Evolutionary conservation across 2,888 invertebrate genomes (phyloP).

Genomic region (Rhamphomyia laevipes): DNA sequence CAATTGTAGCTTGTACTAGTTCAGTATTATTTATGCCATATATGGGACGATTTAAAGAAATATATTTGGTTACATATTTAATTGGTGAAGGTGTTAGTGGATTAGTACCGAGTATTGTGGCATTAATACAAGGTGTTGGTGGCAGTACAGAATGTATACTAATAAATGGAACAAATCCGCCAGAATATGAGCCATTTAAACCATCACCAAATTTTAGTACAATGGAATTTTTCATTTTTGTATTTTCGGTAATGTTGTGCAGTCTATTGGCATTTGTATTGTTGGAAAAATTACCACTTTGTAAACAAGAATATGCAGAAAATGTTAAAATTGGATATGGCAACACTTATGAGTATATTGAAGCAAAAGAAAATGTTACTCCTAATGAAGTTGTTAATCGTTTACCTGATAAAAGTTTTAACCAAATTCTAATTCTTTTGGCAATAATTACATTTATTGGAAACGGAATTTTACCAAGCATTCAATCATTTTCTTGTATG

Average conservation of each 20-base stretch:
- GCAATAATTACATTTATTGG: constrained; percentile 46
- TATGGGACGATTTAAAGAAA: constrained; percentile 51
- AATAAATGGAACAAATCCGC: constrained; percentile 21
- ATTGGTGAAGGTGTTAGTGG: constrained; percentile 65
- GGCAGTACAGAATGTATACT: constrained; percentile 42
- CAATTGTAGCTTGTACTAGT: constrained; percentile 54
- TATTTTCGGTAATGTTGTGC: constrained; percentile 45
- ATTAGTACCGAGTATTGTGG: constrained; percentile 57
- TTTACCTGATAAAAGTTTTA: background rate
- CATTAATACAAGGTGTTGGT: constrained; percentile 58
- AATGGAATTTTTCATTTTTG: constrained; percentile 45
- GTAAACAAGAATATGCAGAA: constrained; percentile 11
- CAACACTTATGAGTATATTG: constrained; percentile 4
- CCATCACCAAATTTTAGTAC: constrained; percentile 43
- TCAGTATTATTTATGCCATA: constrained; percentile 69
- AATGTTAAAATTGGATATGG: constrained; percentile 5
- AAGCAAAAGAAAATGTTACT: background rate
- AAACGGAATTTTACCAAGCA: constrained; percentile 59
- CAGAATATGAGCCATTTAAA: constrained; percentile 14
- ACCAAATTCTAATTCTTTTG: constrained; percentile 28
- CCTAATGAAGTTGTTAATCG: too few species aligned
- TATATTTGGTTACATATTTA: constrained; percentile 61
- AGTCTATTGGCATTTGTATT: constrained; percentile 47
- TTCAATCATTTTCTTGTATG: constrained; percentile 61
- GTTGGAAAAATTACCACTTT: constrained; percentile 30